Evolutionary conservation across 1,140 invertebrate species (phyloP), one percentile per base, ranked within the genome.

Genomic region (Metopolophium dirhodum): DNA sequence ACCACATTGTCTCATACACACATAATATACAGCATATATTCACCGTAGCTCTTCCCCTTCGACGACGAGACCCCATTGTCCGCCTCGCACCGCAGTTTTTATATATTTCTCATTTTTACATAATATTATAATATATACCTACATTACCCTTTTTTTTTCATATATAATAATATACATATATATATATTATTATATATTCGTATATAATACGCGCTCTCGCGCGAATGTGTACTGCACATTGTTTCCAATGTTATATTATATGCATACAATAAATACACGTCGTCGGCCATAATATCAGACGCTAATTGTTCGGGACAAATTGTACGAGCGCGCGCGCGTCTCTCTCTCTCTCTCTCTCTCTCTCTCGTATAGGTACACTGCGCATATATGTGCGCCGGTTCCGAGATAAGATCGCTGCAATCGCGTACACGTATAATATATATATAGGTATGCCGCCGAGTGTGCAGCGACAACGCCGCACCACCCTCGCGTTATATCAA

Each of bases 221-320:
- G 47, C 87, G 30, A 41, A 51, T 35, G 9, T 47, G 61, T 22
- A 51, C 22, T 35, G 14, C 35, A 92, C 90, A 92, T 92, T 92
- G 90, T 92, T 92, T 83, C 45, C 68, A 83, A 92, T 49, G 68
- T 83, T 83, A 83, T 91, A 91, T 91, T 82, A 83, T 92, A 92
- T 86, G 91, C 82, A 85, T 26, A 93, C 82, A 85, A 93, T 93
- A 93, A 92, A 92, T 92, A 86, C 77, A 57, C 35, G 82, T 83
- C 89, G 89, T 90, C 89, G 89, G 91, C 91, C 91, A 86, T 93
- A 93, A 86, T 93, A 93, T 93, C 91, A 93, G 91, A 93, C 91
- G 82, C 91, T 93, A 93, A 93, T 93, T 93, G 91, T 93, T 93
- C 77, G 22, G 82, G 91, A 93, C 91, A 93, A 93, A 93, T 93